These are phyloP conservation scores for Choristoneura rosaceana DNA, from an alignment of 2,888 invertebrate species.

Conservation along the genomic window DNA sequence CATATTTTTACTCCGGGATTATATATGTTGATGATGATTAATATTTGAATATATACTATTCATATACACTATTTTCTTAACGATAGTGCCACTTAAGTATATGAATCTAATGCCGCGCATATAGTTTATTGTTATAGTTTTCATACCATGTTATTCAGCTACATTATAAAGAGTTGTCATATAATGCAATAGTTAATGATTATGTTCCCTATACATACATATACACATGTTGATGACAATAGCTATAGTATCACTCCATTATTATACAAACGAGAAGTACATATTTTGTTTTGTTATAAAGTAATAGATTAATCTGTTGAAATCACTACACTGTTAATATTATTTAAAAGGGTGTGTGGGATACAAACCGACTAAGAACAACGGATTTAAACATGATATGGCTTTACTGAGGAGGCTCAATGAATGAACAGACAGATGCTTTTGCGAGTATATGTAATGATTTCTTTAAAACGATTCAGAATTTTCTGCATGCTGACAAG, in stretches of 20 bases:
- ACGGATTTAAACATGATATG: slow-evolving; percentile 63
- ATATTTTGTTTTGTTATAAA: slow-evolving; percentile 79
- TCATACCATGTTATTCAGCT: slow-evolving; percentile 69
- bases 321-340: slow-evolving; percentile 68
- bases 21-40: slow-evolving; percentile 74
- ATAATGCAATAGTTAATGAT: slow-evolving; percentile 71
- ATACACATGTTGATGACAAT: slow-evolving; percentile 77
- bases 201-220: slow-evolving; percentile 75
- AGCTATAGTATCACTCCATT: slow-evolving; percentile 67
- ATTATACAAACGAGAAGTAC: slow-evolving; percentile 70
- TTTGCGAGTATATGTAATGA: slow-evolving; percentile 67
- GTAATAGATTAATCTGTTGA: slow-evolving; percentile 80
- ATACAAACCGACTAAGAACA: slow-evolving; percentile 63
- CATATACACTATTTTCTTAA: slow-evolving; percentile 79
- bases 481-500: slow-evolving; percentile 59
- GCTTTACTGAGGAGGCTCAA: slow-evolving; percentile 76
- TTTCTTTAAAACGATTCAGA: slow-evolving; percentile 60
- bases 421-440: slow-evolving; percentile 66
- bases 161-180: slow-evolving; percentile 65
- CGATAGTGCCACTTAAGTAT: slow-evolving; percentile 64
- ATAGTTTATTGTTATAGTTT: slow-evolving; percentile 79
- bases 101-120: slow-evolving; percentile 57
- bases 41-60: slow-evolving; percentile 76
- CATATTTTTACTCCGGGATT: slow-evolving; percentile 75
- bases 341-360: slow-evolving; percentile 74